These are phyloP conservation scores for Molanna angustata DNA, from an alignment of 2,888 invertebrate species.

Conservation along the genomic window DNA sequence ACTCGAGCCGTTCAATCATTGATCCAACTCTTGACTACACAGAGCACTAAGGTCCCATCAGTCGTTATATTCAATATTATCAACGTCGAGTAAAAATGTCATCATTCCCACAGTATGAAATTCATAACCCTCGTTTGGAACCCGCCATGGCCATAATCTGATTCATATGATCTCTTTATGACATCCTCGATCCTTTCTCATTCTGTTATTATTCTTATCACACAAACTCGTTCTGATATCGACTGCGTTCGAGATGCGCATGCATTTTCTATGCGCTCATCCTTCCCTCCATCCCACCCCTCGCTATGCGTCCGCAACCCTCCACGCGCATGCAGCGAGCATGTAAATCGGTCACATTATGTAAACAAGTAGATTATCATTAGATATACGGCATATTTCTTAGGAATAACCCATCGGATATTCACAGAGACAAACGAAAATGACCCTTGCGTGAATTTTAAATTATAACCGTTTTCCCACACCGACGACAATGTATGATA, in stretches of 20 bases:
- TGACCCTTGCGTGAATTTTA: slow-evolving; percentile 15
- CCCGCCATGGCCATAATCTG: too few relatives aligned
- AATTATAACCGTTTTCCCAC: slow-evolving; percentile 13
- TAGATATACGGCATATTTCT: slow-evolving; percentile 25
- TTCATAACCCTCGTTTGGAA: too few relatives aligned
- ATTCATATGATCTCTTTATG: too few relatives aligned
- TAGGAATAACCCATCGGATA: slow-evolving; percentile 11
- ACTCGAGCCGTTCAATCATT: too few relatives aligned
- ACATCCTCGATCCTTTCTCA: too few relatives aligned
- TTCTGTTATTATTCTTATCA: neutral
- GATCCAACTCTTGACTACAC: too few relatives aligned
- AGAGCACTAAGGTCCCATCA: too few relatives aligned
- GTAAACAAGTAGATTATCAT: slow-evolving; percentile 31
- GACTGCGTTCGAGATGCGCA: slow-evolving; percentile 9
- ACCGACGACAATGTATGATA: too few relatives aligned
- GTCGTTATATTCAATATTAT: too few relatives aligned
- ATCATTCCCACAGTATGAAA: too few relatives aligned
- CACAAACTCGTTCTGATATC: slow-evolving; percentile 1
- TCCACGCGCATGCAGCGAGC: slow-evolving; percentile 10
- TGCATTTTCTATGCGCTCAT: slow-evolving; percentile 8
- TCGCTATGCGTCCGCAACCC: neutral
- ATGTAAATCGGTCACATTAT: slow-evolving; percentile 32
- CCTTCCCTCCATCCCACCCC: neutral
- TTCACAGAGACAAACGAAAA: slow-evolving; percentile 8
- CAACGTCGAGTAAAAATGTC: too few relatives aligned